Percentiles rank a stretch among this genome's conserved stretches.
phyloP scores from a whole-genome alignment of 2,888 invertebrate species.

The Phengaris alcon region DNA sequence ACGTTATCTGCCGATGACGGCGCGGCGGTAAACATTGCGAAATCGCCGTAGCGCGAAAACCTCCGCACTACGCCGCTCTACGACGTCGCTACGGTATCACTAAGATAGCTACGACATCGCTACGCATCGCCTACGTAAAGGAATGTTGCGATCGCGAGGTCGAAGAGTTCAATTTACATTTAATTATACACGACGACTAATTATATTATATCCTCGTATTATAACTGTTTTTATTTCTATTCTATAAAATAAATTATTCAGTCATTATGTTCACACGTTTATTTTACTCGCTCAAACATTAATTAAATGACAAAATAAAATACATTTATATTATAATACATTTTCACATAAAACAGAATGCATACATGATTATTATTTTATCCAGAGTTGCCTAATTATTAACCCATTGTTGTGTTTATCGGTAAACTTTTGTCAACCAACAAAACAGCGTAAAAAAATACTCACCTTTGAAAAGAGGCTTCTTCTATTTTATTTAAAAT shows the following conservation, averaged over 20 bases:
- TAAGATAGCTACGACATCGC: background rate
- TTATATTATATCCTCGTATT: background rate
- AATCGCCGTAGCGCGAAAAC: slow-evolving; percentile 25
- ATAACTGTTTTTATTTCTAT: background rate
- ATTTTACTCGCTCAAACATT: background rate
- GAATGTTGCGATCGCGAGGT: background rate
- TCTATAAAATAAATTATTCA: background rate
- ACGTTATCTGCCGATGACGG: slow-evolving; percentile 6
- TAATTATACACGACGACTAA: background rate
- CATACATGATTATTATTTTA: no score
- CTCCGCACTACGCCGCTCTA: slow-evolving; percentile 18
- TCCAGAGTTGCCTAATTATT: no score
- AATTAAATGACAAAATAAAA: background rate
- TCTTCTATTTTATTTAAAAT: no score
- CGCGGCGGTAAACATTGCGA: slow-evolving; percentile 14
- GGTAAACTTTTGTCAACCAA: no score
- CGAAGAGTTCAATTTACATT: background rate
- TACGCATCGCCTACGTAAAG: background rate
- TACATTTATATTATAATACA: background rate
- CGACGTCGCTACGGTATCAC: slow-evolving; percentile 2
- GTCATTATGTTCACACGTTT: background rate
- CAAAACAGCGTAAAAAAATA: no score
- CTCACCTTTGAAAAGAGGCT: no score
- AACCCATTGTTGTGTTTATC: no score
- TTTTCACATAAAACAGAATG: no score